Percentiles rank a stretch among this genome's conserved stretches.
Evolutionary conservation across 2,888 invertebrate species (phyloP).

Genomic region (Ophraella communa): DNA sequence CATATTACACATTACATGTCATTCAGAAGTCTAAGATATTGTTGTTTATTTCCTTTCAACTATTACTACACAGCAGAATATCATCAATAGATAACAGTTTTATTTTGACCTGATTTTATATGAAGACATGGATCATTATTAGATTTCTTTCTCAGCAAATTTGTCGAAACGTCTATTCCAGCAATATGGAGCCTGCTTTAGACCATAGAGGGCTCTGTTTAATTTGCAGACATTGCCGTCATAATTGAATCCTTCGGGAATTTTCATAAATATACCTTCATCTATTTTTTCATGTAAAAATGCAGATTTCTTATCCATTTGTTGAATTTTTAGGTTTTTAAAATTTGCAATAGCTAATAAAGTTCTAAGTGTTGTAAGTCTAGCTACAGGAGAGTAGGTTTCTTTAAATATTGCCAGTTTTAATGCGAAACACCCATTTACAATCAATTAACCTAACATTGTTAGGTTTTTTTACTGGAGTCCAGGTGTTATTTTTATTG

Average conservation of each 20-base stretch:
- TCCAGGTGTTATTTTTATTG: slow-evolving; percentile 30
- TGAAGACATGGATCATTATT: slow-evolving; percentile 44
- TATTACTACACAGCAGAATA: slow-evolving; percentile 41
- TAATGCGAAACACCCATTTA: slow-evolving; percentile 32
- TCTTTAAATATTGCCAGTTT: not conserved
- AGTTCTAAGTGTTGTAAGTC: too few relatives aligned
- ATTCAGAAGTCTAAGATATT: too few relatives aligned
- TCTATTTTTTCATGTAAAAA: too few relatives aligned
- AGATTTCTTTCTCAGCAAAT: slow-evolving; percentile 35
- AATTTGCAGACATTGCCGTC: slow-evolving; percentile 39
- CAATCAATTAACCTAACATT: slow-evolving; percentile 25
- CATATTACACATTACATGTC: too few relatives aligned
- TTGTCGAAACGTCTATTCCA: slow-evolving; percentile 44
- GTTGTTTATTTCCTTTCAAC: slow-evolving; percentile 29
- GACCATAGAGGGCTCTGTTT: slow-evolving; percentile 46
- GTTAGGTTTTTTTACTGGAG: slow-evolving; percentile 29
- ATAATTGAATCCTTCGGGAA: slow-evolving; percentile 36
- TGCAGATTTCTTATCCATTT: too few relatives aligned
- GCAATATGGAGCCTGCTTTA: too few relatives aligned
- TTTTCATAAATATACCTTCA: slow-evolving; percentile 45
- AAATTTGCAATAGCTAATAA: too few relatives aligned
- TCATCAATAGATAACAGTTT: slow-evolving; percentile 45
- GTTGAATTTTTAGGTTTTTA: too few relatives aligned
- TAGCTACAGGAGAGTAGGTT: too few relatives aligned
- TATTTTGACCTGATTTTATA: slow-evolving; percentile 17